Conservation (phyloP, 2,888 invertebrate genomes). For the Dromius quadrimaculatus region DNA sequence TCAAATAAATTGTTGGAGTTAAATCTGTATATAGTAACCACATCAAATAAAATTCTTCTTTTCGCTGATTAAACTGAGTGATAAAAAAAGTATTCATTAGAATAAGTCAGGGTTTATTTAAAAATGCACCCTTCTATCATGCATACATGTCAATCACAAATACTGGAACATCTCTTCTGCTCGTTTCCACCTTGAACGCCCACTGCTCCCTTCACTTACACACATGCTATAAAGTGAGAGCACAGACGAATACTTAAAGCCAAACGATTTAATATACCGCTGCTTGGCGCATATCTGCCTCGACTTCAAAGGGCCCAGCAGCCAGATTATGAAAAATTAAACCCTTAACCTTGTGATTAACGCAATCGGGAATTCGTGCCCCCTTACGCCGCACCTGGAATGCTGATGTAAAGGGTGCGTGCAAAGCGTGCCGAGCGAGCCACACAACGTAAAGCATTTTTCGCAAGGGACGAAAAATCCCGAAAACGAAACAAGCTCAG, state of each 20-base stretch:
- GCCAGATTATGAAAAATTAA: slow-evolving; percentile 50
- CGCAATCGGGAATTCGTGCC: slow-evolving; percentile 47
- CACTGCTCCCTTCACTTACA: not conserved
- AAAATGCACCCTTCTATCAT: not conserved
- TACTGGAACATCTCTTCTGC: not conserved
- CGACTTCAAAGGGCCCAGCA: slow-evolving; percentile 32
- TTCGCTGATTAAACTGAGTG: too few relatives aligned
- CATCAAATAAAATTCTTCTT: too few relatives aligned
- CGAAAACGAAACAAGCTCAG: slow-evolving; percentile 19
- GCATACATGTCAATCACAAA: not conserved
- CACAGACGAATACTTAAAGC: slow-evolving; percentile 34
- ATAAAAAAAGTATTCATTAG: slow-evolving; percentile 7
- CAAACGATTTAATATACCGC: slow-evolving; percentile 37
- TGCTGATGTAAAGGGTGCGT: slow-evolving; percentile 32
- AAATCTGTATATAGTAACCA: too few relatives aligned
- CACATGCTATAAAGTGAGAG: not conserved
- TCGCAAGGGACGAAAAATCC: slow-evolving; percentile 20
- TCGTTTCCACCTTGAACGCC: not conserved
- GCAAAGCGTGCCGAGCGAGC: slow-evolving; percentile 36
- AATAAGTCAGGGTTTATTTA: slow-evolving; percentile 10
- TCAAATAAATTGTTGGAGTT: too few relatives aligned
- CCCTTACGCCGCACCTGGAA: slow-evolving; percentile 26
- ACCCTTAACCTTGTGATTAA: slow-evolving; percentile 52
- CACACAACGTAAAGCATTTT: slow-evolving; percentile 16
- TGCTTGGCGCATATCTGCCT: slow-evolving; percentile 18